Evolutionary conservation across 2,888 invertebrate genomes (phyloP), one percentile per base, ranked within the genome.

Genomic region (Axea sp.): DNA sequence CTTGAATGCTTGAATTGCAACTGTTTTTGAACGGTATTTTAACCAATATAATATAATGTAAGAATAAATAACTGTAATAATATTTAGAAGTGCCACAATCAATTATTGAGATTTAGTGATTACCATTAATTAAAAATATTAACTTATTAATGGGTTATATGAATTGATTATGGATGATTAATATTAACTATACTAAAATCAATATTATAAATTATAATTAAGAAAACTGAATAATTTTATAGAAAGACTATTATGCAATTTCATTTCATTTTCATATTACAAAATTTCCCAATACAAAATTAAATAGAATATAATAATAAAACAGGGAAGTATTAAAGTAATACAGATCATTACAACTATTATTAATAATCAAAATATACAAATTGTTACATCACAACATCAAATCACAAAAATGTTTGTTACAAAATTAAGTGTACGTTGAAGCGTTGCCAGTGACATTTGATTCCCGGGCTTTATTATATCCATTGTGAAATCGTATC

Each of bases 371-470:
- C 19, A 26, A 1, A 17, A 9, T 45, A 28, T 30, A 35, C n/a
- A 43, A 37, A 60, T 28, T 14, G n/a, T 5, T 33, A 24, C 28
- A 26, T 43, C 35, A 26, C 30, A 43, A 22, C 55, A 35, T 15
- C 15, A 55, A 65, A 57, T 67, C 67, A 57, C 67, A 67, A 67
- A 67, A 47, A 30, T 67, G 67, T 67, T 67, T 67, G 67, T 57
- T 47, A 41, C 24, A 15, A 6, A 8, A 47, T 39, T 17, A 45
- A 43, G 11, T 8, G 8, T 35, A 30, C 1, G 1, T 28, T 14
- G 14, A 31, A 3, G 17, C n/a, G 14, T 47, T 17, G 2, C 5
- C 15, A 19, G 9, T 28, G 15, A 24, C n/a, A 12, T 47, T 9
- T 28, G 7, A 19, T 31, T 19, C 6, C 26, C n/a, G n/a, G n/a